Base-by-base conservation (phyloP, 2,113 vertebrate genomes). In the Amphiprion ocellaris region DNA sequence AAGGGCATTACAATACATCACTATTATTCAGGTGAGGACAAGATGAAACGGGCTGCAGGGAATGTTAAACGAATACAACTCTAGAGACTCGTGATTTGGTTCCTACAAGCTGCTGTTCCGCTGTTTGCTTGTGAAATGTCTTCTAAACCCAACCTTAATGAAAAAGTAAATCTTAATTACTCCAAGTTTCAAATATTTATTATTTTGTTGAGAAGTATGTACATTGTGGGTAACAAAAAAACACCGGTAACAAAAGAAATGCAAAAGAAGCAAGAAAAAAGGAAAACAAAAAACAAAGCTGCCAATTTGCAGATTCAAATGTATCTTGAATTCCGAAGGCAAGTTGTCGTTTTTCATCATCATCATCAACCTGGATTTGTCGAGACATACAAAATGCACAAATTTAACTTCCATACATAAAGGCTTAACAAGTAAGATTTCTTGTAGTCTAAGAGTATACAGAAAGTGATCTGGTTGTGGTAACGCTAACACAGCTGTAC, bases 181-280 rank as follows among this genome's bases (percentile, higher is more conserved):
- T 76, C 5, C n/a, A 58, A 46, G 28, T 69, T 83, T 79, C 7
- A 75, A 46, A 65, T 65, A 50, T 92, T 84, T 87, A 80, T 80
- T 88, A 77, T 67, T 64, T 72, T 62, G 19, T 66, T 56, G 33
- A 62, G 15, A 64, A 21, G 26, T 64, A 58, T 76, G 41, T 26
- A 81, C 71, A 78, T 53, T 47, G 37, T 23, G 62, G 23, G 9
- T 71, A 70, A 75, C 8, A 30, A 58, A 68, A 62, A 62, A 24
- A 26, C 26, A 26, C 26, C 3, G 26, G 26, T 26, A 26, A 26
- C 2, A 26, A 26, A 26, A 26, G 26, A 55, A 6, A 7, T 52
- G 10, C 17, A 64, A 30, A 30, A 30, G 30, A 30, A 30, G 30
- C n/a, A 59, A 10, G 79, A 72, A 79, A 79, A 79, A 61, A 46